These are phyloP conservation scores for Notolabrus celidotus DNA, from an alignment of 2,797 vertebrate species.

Conservation along the genomic window DNA sequence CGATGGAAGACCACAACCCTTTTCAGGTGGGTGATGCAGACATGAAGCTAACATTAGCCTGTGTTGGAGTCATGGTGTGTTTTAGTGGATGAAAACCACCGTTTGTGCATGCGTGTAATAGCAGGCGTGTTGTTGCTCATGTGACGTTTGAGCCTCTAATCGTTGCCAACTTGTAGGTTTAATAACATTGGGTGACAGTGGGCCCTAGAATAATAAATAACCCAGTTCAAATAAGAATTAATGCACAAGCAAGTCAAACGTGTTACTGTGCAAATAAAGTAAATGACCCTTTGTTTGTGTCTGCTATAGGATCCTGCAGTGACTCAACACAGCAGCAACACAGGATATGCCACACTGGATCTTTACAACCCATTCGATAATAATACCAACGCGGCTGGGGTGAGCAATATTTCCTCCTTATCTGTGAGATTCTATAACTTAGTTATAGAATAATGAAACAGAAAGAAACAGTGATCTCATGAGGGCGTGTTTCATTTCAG, in stretches of 20 bases:
- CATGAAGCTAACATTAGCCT: background rate
- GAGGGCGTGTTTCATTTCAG: no score
- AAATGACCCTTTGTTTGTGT: constrained; percentile 11
- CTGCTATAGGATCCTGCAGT: constrained; percentile 91
- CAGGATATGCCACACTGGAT: constrained; percentile 91
- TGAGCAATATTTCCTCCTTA: constrained; percentile 58
- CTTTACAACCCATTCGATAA: constrained; percentile 96
- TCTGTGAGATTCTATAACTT: background rate
- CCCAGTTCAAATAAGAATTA: background rate
- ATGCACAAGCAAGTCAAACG: background rate
- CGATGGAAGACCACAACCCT: constrained; percentile 84
- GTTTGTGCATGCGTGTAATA: constrained; percentile 37
- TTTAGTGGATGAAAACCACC: constrained; percentile 6
- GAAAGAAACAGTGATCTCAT: no score
- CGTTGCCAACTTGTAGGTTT: constrained; percentile 44
- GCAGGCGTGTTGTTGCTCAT: constrained; percentile 63
- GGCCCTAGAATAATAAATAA: background rate
- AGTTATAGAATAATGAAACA: no score
- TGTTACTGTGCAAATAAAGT: background rate
- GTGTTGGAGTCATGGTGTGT: background rate
- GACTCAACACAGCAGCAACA: constrained; percentile 87
- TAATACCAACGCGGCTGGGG: constrained; percentile 70
- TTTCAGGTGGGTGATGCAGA: constrained; percentile 81
- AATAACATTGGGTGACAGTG: background rate
- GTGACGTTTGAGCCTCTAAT: constrained; percentile 52